phyloP scores from a whole-genome alignment of 2,888 invertebrate genomes.

The Platerodrilus igneus region DNA sequence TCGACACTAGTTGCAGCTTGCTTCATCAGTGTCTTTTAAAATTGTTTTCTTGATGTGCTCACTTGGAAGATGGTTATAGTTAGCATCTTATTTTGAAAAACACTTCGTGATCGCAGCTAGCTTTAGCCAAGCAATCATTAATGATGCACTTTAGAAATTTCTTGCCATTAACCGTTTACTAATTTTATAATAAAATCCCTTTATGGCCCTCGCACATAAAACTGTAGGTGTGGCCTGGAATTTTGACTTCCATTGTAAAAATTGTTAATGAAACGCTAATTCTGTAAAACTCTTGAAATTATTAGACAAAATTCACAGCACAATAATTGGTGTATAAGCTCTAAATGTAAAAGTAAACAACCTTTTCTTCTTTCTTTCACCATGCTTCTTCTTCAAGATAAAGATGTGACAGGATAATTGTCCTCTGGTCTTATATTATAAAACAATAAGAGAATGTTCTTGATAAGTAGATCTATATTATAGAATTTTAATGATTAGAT shows the following conservation, averaged over 20 bases:
- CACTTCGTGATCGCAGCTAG: background rate
- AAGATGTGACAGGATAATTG: no score
- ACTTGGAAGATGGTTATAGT: slow-evolving; percentile 5
- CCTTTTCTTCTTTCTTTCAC: no score
- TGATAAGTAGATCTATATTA: no score
- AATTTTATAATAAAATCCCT: background rate
- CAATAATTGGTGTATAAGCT: no score
- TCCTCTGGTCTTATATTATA: no score
- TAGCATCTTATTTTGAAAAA: background rate
- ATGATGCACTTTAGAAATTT: background rate
- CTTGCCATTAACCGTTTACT: background rate
- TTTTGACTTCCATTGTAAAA: slow-evolving; percentile 1
- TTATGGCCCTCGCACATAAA: background rate
- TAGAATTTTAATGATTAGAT: no score
- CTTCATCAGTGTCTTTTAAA: background rate
- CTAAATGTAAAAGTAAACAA: no score
- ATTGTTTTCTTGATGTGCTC: background rate
- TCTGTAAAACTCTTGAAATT: no score
- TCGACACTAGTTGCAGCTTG: background rate
- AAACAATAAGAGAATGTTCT: no score
- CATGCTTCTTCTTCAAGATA: no score
- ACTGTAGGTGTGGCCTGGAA: background rate
- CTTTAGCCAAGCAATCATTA: background rate
- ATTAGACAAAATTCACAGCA: no score
- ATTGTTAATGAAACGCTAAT: no score